phyloP scores from a whole-genome alignment of 2,888 invertebrate species.

The Acronicta psi region DNA sequence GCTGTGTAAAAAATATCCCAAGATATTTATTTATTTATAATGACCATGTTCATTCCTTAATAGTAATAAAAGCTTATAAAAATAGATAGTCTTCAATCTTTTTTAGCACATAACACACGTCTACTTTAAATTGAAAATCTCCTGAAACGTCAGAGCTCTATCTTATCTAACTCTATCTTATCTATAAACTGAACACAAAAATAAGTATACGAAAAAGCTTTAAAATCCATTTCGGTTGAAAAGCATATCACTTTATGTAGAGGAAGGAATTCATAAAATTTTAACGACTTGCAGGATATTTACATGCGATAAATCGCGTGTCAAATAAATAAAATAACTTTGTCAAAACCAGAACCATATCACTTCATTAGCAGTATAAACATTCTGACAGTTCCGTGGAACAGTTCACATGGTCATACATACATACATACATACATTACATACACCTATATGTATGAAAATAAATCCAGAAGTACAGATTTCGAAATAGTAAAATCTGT shows the following conservation, averaged over 20 bases:
- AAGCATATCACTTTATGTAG: constrained; percentile 1
- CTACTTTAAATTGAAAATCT: constrained; percentile 8
- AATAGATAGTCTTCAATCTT: too few species aligned
- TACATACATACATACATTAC: background rate
- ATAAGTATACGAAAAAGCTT: background rate
- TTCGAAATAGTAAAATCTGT: too few species aligned
- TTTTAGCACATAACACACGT: too few species aligned
- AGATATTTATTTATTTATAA: too few species aligned
- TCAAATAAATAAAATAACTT: constrained; percentile 22
- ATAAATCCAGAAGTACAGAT: background rate
- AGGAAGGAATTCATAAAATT: background rate
- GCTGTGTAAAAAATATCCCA: too few species aligned
- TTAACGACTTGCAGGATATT: constrained; percentile 3
- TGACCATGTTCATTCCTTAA: too few species aligned
- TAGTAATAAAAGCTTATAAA: too few species aligned
- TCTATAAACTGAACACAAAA: constrained; percentile 3
- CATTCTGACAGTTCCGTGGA: constrained; percentile 12
- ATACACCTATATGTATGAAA: background rate
- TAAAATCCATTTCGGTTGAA: background rate
- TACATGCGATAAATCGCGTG: constrained; percentile 13
- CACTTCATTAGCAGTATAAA: constrained; percentile 23
- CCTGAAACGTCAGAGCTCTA: background rate
- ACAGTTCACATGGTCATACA: background rate
- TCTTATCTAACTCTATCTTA: constrained; percentile 4
- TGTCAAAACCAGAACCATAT: constrained; percentile 21